Evolutionary conservation across 2,113 vertebrate species (phyloP).

Genomic region (Peromyscus californicus): DNA sequence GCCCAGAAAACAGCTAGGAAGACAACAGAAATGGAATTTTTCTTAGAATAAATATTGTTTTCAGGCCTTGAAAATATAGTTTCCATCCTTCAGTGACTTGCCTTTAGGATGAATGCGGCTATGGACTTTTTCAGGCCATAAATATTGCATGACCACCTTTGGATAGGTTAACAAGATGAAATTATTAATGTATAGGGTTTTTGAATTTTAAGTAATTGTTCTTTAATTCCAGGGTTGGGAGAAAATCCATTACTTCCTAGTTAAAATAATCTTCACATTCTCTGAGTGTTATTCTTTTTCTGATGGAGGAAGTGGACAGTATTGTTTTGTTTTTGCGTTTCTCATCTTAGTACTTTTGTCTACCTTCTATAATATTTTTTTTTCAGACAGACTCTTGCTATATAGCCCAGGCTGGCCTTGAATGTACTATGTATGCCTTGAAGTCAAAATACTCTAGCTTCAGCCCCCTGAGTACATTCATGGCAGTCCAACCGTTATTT

Average conservation of each 20-base stretch:
- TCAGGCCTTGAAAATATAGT: background rate
- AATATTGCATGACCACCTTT: background rate
- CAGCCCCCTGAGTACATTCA: background rate
- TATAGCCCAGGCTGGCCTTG: background rate
- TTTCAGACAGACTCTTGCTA: background rate
- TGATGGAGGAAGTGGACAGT: background rate
- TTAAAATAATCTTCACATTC: background rate
- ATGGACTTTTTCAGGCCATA: background rate
- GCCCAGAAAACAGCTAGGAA: background rate
- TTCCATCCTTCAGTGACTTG: background rate
- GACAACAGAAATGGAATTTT: background rate
- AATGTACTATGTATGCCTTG: background rate
- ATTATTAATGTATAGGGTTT: background rate
- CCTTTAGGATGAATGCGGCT: background rate
- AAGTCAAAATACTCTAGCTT: background rate
- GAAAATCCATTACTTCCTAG: background rate
- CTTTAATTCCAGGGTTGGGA: background rate
- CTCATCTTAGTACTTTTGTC: background rate
- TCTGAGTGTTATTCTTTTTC: background rate
- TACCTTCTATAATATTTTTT: background rate
- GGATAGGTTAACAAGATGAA: background rate
- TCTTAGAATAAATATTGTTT: background rate
- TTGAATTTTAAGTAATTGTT: background rate
- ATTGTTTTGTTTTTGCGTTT: conserved; percentile 16
- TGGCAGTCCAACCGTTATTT: background rate